phyloP scores from a whole-genome alignment of 2,113 vertebrate genomes.

The Sinocyclocheilus rhinocerous region DNA sequence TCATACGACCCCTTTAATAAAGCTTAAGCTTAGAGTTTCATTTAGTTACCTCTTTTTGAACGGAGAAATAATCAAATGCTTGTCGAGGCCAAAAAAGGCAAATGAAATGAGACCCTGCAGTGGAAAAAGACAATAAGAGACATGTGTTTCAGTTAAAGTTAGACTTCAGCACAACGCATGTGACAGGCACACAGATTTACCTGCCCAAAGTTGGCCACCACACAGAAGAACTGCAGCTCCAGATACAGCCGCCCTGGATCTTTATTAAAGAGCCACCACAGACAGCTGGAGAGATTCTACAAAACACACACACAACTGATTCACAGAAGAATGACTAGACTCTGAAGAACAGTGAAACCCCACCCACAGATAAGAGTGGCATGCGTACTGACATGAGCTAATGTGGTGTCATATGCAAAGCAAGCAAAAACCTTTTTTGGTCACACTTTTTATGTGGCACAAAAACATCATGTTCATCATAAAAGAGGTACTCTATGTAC shows the following conservation, averaged over 20 bases:
- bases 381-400: not conserved
- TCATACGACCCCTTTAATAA: not conserved
- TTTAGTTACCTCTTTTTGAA: conserved; percentile 86
- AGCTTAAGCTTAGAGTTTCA: too few relatives aligned
- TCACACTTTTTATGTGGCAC: not conserved
- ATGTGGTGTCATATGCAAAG: not conserved
- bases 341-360: not conserved
- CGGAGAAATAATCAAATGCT: conserved; percentile 94
- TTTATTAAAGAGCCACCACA: conserved; percentile 91
- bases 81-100: conserved; percentile 94
- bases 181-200: conserved; percentile 69
- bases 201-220: conserved; percentile 93
- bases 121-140: conserved; percentile 48
- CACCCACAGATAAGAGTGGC: not conserved
- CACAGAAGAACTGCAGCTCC: conserved; percentile 96
- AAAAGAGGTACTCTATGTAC: too few relatives aligned
- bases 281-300: conserved; percentile 91
- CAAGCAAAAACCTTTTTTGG: not conserved
- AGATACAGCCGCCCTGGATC: conserved; percentile 89
- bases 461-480: too few relatives aligned
- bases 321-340: not conserved
- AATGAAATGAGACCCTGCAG: conserved; percentile 92
- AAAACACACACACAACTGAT: conserved; percentile 18
- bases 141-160: not conserved
- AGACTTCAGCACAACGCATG: not conserved